Evolutionary conservation across 2,888 invertebrate genomes (phyloP), one percentile per base, ranked within the genome.

Genomic region (Hemistola chrysoprasaria): DNA sequence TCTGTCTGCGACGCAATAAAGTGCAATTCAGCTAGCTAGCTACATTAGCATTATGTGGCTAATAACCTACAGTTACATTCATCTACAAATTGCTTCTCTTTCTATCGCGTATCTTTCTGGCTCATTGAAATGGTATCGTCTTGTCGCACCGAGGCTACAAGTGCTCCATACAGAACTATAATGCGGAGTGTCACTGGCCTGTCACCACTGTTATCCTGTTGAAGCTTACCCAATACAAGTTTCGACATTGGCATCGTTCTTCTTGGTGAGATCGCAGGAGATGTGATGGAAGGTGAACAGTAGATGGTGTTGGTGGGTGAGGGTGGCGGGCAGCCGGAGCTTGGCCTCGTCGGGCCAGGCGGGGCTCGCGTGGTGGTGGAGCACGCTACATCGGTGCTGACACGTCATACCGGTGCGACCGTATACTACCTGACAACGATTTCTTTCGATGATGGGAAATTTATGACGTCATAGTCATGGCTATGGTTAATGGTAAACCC

Each of bases 241-340:
- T 74, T 96, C 96, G 8, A 95, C 91, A 42, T 93, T 92, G 21
- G 93, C 91, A 53, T 95, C 94, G 36, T 93, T 92, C 67, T 95
- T 95, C 77, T 95, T 94, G 33, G 94, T 92, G 52, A 95, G 91
- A 81, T 97, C 95, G 72, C 98, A 98, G 46, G 97, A 97, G 47
- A 99, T 95, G 77, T 99, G 99, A 69, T 96, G 95, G 85, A 99
- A 98, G 2, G 96, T 96, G 85, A 99, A 98, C 35, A 99, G 90
- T 40, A 99, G 82, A 74, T 99, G 99, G 78, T 98, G 98, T 34
- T 94, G 93, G 0, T 93, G 82, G 25, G 95, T 94, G 33, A 99
- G 86, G 48, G 96, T 94, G 8, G 96, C 91, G 0, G 99, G 99
- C 22, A 99, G 88, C 11, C 94, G 92, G 42, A 99, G 90, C 89